A percentile compares a stretch with the other conserved stretches of the same genome.
Evolutionary conservation across 2,888 invertebrate genomes (phyloP).

Genomic region (Morpho helenor): DNA sequence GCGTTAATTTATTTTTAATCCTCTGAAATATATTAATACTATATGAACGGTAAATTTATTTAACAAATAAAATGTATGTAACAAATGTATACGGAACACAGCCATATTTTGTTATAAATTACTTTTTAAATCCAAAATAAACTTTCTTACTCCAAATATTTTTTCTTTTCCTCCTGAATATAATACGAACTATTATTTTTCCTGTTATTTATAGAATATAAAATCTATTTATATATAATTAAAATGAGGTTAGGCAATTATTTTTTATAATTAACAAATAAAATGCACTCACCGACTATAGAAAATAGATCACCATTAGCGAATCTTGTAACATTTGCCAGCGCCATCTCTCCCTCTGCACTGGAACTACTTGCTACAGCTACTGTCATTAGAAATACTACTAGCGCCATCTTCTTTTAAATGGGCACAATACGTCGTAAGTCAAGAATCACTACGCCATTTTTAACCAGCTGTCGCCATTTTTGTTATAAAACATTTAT

Average conservation of each 20-base stretch:
- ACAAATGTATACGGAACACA: no score
- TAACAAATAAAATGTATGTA: no score
- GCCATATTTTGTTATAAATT: no score
- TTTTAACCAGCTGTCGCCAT: conserved; percentile 20
- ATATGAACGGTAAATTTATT: no score
- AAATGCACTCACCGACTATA: conserved; percentile 61
- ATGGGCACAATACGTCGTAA: background rate
- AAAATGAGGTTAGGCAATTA: background rate
- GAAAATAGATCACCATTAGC: conserved; percentile 81
- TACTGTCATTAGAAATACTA: conserved; percentile 40
- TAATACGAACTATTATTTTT: no score
- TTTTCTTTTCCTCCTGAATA: no score
- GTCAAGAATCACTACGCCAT: conserved; percentile 1
- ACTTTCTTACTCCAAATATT: no score
- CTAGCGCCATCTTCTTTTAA: conserved; percentile 50
- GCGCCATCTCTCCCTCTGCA: conserved; percentile 54
- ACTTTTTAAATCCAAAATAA: no score
- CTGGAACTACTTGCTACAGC: conserved; percentile 36
- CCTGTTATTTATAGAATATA: no score
- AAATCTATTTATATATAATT: no score
- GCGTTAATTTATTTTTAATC: no score
- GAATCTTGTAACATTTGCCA: conserved; percentile 77
- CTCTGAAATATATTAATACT: no score
- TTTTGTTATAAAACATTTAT: background rate
- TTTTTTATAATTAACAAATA: background rate